Evolutionary conservation across 2,888 invertebrate genomes (phyloP), one percentile per base, ranked within the genome.

Genomic region (Phorcus lineatus): DNA sequence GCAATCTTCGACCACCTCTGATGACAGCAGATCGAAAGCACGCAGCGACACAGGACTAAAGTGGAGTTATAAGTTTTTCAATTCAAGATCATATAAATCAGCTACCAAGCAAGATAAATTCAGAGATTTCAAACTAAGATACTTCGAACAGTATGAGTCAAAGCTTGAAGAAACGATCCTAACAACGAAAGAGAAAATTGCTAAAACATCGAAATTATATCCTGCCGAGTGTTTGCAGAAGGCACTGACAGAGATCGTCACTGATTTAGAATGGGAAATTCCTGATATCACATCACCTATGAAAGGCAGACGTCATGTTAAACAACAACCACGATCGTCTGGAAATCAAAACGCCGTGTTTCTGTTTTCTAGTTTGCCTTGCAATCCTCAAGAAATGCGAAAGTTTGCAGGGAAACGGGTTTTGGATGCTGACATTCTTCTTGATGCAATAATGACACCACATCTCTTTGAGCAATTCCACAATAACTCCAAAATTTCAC

Each of bases 81-180:
- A 85, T 80, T 86, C 88, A 13, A 80, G 75, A 31, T 52, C 75
- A 28, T 79, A 81, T 57, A 81, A 78, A 28, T 81, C 84, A 16
- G 84, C 82, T 66, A 81, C 86, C 11, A 86, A 87, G 40, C 82
- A 83, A 67, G 83, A 85, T 70, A 83, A 80, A 36, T 82, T 89
- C 13, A 85, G 84, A 80, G 88, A 87, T 70, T 88, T 89, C 36
- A 91, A 89, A 77, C 54, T 87, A 0, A 86, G 84, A 81, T 83
- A 88, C 78, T 88, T 91, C 79, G 89, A 90, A 80, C 89, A 89
- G 77, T 90, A 90, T 86, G 91, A 90, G 80, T 86, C 80, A 86
- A 88, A 76, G 70, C 86, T 76, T 80, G 84, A 74, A 80, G 83
- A 78, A 76, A 84, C 24, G 79, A 86, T 77, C 85, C 85, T 82